These are phyloP conservation scores for Scaptomyza graminum DNA, from an alignment of 1,140 invertebrate genomes.

Conservation along the genomic window DNA sequence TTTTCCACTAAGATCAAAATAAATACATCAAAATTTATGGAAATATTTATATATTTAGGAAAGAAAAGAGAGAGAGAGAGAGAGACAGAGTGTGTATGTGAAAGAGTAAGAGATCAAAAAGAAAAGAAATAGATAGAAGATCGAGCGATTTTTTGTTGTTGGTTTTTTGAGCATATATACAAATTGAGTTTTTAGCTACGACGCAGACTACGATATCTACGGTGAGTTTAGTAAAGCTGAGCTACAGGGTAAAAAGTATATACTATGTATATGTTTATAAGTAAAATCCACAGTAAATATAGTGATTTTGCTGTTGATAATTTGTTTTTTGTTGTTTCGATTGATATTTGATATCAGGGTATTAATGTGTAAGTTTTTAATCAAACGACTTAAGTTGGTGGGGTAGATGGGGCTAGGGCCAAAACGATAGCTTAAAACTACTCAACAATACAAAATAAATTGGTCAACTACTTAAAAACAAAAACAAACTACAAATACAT, in stretches of 20 bases:
- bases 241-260: constrained; percentile 53
- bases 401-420: constrained; percentile 5
- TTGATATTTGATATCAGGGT: constrained; percentile 17
- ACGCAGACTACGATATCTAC: constrained; percentile 73
- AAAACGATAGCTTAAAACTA: constrained; percentile 27
- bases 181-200: constrained; percentile 69
- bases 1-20: constrained; percentile 62
- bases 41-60: constrained; percentile 34
- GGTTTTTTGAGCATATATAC: constrained; percentile 72
- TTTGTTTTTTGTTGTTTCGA: constrained; percentile 37
- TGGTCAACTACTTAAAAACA: constrained; percentile 47
- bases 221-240: constrained; percentile 80
- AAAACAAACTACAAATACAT: constrained; percentile 39
- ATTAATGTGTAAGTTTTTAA: constrained; percentile 56
- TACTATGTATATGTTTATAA: constrained; percentile 28
- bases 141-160: constrained; percentile 55
- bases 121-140: constrained; percentile 56
- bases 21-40: constrained; percentile 67
- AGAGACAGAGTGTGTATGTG: constrained; percentile 44
- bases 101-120: constrained; percentile 16
- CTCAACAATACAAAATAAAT: constrained; percentile 24
- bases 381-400: constrained; percentile 25
- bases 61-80: constrained; percentile 33
- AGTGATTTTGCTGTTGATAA: constrained; percentile 32
- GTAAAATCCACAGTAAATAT: constrained; percentile 37